Percentiles rank a stretch among this genome's conserved stretches.
Evolutionary conservation across 1,140 invertebrate genomes (phyloP).

Genomic region (Diploscapter pachys): DNA sequence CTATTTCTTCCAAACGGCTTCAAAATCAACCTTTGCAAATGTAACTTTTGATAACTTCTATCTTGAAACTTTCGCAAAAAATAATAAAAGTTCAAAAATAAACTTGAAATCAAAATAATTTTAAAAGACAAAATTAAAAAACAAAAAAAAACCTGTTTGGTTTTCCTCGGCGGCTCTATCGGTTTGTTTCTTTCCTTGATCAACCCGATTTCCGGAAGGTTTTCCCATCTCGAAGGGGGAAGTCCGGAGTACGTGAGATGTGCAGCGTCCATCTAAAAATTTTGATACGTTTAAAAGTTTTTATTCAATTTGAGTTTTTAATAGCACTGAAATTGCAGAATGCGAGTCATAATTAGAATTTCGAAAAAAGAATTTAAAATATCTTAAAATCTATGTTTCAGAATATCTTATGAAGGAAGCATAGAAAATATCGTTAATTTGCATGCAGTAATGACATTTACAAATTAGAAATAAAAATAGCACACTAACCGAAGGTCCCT

Average conservation of each 20-base stretch:
- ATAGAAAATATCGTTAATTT: background rate
- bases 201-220: constrained; percentile 81
- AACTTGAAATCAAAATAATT: too few species aligned
- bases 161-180: constrained; percentile 74
- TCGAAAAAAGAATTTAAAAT: constrained; percentile 1
- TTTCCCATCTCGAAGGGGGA: constrained; percentile 84
- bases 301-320: constrained; percentile 20
- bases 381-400: constrained; percentile 23
- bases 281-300: background rate
- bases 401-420: constrained; percentile 38
- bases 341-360: constrained; percentile 4
- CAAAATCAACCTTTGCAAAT: too few species aligned
- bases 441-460: background rate
- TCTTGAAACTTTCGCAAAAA: too few species aligned
- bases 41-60: too few species aligned
- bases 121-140: too few species aligned
- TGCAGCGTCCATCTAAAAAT: constrained; percentile 58
- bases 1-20: too few species aligned
- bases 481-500: background rate
- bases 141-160: constrained; percentile 65
- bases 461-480: background rate
- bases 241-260: constrained; percentile 77
- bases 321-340: constrained; percentile 14
- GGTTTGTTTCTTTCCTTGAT: constrained; percentile 86
- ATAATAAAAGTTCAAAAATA: too few species aligned